Conservation (phyloP, 1,140 invertebrate species). For the Brachionus rotundiformis region DNA sequence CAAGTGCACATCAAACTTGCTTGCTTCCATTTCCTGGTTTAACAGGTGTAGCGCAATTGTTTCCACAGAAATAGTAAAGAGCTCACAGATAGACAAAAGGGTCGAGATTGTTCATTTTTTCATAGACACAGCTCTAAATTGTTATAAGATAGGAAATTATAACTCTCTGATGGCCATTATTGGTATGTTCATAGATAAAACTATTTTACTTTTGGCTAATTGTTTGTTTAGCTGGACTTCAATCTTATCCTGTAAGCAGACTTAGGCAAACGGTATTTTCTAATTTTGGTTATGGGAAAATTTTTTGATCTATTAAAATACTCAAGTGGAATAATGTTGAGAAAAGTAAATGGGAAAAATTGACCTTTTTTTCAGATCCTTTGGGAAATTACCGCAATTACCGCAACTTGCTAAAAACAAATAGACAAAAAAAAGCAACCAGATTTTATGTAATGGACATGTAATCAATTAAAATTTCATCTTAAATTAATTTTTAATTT, state of each 20-base stretch:
- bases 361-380: not conserved
- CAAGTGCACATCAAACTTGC: conserved; percentile 21
- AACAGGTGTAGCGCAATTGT: conserved; percentile 25
- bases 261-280: conserved; percentile 33
- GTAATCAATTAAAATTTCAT: not conserved
- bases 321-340: conserved; percentile 19
- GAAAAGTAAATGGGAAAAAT: not conserved
- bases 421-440: not conserved
- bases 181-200: not conserved
- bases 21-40: conserved; percentile 34
- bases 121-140: not conserved
- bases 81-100: not conserved
- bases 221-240: not conserved
- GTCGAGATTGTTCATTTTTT: not conserved
- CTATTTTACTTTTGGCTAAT: not conserved
- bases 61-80: conserved; percentile 8
- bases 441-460: not conserved
- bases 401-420: not conserved
- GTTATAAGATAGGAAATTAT: conserved; percentile 26
- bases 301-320: too few species aligned
- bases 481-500: not conserved
- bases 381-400: conserved; percentile 5
- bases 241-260: not conserved
- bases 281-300: too few species aligned
- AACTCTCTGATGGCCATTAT: conserved; percentile 18